Base-by-base conservation (phyloP, 2,888 invertebrate species). In the Heliothis peltigera region DNA sequence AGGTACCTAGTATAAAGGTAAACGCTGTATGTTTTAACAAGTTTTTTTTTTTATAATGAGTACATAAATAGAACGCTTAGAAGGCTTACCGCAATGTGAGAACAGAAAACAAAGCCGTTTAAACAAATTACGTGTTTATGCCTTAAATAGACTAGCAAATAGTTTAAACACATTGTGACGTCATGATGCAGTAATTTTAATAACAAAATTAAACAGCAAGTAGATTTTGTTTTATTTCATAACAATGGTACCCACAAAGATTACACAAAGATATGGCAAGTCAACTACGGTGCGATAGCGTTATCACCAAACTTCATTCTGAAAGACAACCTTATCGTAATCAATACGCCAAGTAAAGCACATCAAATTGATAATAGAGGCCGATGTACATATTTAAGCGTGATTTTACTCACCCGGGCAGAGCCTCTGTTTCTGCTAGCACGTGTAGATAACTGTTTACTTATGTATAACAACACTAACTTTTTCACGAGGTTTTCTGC, bases 281-380 rank as follows among this genome's bases (percentile, higher is more conserved):
- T 58, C 44, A 55, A 19, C 15, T 22, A 52, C 48, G 19, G 28
- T 25, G 42, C 22, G 70, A 66, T 53, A 48, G 19, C 6, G 32
- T 53, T 66, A 75, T 75, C 75, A 42, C 5, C 28, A 46, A 22
- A 32, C 46, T 59, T 48, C 58, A 22, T 28, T 32, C 47, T 48
- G 47, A 19, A 53, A 51, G 70, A 75, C 66, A 66, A 39, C 19
- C 44, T 39, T 70, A 65, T 74, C 74, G n/a, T 32, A 59, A 66
- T 66, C 65, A 65, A 65, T 65, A 64, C 22, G 65, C 51, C 51
- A 48, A 61, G 28, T 61, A 35, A 35, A 22, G 54, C 56, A 46
- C 46, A 49, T 64, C 46, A 5, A 25, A 60, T 22, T 39, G 35
- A 64, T 49, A 48, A 15, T 32, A 57, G 32, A 42, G 19, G 35